phyloP scores from a whole-genome alignment of 2,113 vertebrate genomes.

The Triplophysa siluroides region DNA sequence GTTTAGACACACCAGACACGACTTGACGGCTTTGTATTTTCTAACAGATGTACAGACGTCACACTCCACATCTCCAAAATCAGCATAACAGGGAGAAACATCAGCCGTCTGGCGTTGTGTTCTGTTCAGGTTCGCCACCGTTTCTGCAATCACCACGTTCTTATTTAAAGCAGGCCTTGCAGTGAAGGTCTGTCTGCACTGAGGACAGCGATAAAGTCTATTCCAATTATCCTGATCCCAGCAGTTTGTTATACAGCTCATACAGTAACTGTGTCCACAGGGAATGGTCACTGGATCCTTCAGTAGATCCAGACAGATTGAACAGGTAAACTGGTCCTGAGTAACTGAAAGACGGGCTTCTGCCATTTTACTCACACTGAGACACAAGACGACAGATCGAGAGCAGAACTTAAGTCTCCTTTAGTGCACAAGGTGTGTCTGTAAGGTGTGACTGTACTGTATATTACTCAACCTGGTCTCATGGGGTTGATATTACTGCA shows the following conservation, averaged over 20 bases:
- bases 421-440: too few relatives aligned
- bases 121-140: background rate
- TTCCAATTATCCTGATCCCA: background rate
- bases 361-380: background rate
- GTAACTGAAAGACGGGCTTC: background rate
- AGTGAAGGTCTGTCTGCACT: slow-evolving; percentile 20
- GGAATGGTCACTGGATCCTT: background rate
- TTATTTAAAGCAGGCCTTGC: slow-evolving; percentile 14
- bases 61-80: too few relatives aligned
- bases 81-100: too few relatives aligned
- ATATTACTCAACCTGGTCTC: too few relatives aligned
- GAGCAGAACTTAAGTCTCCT: too few relatives aligned
- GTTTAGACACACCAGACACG: too few relatives aligned
- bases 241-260: background rate
- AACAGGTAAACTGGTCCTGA: background rate
- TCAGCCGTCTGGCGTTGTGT: too few relatives aligned
- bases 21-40: too few relatives aligned
- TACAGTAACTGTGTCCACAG: slow-evolving; percentile 7
- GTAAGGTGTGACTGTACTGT: too few relatives aligned
- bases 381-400: background rate
- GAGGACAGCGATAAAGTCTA: slow-evolving; percentile 4
- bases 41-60: too few relatives aligned
- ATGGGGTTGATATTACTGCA: too few relatives aligned
- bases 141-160: background rate
- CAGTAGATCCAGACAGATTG: slow-evolving; percentile 6